Evolutionary conservation across 2,113 vertebrate genomes (phyloP).

Genomic region (Coracopsis vasa): DNA sequence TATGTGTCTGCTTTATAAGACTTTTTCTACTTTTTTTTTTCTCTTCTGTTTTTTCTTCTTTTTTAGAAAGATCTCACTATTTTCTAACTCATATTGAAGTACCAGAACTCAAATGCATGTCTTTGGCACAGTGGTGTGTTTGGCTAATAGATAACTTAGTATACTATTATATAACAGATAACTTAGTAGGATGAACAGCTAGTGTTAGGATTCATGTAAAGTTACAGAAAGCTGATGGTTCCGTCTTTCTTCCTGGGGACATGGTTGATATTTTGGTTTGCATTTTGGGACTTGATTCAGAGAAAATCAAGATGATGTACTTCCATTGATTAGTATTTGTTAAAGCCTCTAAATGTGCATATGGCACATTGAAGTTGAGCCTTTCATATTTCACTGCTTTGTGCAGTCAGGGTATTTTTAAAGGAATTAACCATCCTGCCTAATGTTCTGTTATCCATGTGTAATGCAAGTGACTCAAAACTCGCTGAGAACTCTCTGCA

Average conservation of each 20-base stretch:
- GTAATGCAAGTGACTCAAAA: neutral
- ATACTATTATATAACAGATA: neutral
- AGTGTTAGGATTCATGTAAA: neutral
- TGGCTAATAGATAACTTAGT: neutral
- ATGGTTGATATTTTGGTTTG: neutral
- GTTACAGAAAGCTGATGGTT: neutral
- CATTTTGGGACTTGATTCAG: neutral
- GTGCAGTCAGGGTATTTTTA: neutral
- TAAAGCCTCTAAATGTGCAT: neutral
- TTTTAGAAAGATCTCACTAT: neutral
- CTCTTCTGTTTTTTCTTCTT: rapidly evolving
- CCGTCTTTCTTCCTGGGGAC: neutral
- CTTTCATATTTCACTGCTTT: neutral
- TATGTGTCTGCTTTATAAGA: neutral
- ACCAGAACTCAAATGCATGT: neutral
- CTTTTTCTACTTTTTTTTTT: neutral
- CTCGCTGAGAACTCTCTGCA: neutral
- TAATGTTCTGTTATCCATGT: neutral
- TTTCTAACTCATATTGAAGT: neutral
- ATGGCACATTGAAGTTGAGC: neutral
- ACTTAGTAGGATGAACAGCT: neutral
- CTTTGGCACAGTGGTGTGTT: neutral
- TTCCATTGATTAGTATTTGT: neutral
- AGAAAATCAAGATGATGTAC: neutral
- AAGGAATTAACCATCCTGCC: neutral